Percentiles rank a stretch among this genome's conserved stretches.
phyloP scores from a whole-genome alignment of 2,888 invertebrate species.

The Salticus scenicus region DNA sequence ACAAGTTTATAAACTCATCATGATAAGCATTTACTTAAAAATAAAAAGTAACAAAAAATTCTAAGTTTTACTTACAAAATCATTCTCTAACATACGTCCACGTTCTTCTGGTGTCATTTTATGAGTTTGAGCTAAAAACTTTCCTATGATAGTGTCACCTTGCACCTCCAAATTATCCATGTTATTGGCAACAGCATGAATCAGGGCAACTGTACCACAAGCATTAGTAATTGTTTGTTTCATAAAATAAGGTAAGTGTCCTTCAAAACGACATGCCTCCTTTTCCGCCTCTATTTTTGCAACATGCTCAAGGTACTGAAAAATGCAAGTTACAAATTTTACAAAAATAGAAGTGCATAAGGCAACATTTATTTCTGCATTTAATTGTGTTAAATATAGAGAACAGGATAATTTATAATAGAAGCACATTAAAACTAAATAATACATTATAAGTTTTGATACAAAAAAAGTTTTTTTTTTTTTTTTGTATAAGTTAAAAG shows the following conservation, averaged over 20 bases:
- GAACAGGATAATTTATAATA: too few species aligned
- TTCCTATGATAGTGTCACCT: constrained; percentile 79
- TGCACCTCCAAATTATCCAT: constrained; percentile 13
- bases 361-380: too few species aligned
- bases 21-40: background rate
- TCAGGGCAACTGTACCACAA: constrained; percentile 96
- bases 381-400: too few species aligned
- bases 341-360: too few species aligned
- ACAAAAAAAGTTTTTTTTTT: too few species aligned
- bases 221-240: constrained; percentile 95
- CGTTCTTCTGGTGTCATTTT: constrained; percentile 83
- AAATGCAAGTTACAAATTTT: too few species aligned
- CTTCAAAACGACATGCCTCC: background rate
- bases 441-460: too few species aligned
- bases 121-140: constrained; percentile 84
- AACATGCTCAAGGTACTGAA: constrained; percentile 36
- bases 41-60: background rate
- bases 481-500: too few species aligned
- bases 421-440: too few species aligned
- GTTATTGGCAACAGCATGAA: constrained; percentile 91
- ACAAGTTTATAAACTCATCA: too few species aligned
- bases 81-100: constrained; percentile 84
- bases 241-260: constrained; percentile 83
- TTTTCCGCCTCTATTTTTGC: constrained; percentile 24
- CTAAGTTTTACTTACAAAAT: constrained; percentile 76